Percentiles rank a stretch among this genome's conserved stretches.
Conservation (phyloP, 2,113 vertebrate genomes). For the Microcebus ravelobensis region DNA sequence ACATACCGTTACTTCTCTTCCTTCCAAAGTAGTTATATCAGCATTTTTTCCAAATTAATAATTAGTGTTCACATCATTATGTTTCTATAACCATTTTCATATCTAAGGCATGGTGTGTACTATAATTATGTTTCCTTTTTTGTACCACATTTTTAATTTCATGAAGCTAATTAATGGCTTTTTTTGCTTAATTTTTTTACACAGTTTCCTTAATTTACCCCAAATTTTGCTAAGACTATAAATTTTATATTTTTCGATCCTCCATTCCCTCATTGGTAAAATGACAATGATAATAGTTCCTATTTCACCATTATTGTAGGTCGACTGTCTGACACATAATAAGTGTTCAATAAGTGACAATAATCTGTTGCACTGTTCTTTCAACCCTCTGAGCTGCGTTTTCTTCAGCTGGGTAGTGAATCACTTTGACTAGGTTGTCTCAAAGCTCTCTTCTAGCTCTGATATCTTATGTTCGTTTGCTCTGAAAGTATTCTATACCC, state of each 20-base stretch:
- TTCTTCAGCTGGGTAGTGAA: not conserved
- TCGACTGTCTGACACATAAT: not conserved
- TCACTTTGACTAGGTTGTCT: not conserved
- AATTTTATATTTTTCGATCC: not conserved
- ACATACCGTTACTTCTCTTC: not conserved
- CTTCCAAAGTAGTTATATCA: not conserved
- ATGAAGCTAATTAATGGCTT: not conserved
- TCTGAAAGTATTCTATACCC: not conserved
- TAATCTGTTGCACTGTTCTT: not conserved
- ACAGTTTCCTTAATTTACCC: not conserved
- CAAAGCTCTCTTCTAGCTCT: not conserved
- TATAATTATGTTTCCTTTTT: not conserved
- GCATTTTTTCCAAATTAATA: not conserved
- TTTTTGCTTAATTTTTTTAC: not conserved
- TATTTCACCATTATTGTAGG: not conserved
- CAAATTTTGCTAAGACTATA: not conserved
- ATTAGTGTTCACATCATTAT: not conserved
- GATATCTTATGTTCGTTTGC: not conserved
- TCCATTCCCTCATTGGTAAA: not conserved
- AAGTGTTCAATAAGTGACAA: not conserved
- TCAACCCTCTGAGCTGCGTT: not conserved
- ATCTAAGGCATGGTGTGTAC: not conserved
- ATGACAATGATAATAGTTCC: not conserved
- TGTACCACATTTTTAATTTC: not conserved
- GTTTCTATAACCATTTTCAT: not conserved